Evolutionary conservation across 1,140 invertebrate genomes (phyloP), one percentile per base, ranked within the genome.

Genomic region (Drosophila carrolli): DNA sequence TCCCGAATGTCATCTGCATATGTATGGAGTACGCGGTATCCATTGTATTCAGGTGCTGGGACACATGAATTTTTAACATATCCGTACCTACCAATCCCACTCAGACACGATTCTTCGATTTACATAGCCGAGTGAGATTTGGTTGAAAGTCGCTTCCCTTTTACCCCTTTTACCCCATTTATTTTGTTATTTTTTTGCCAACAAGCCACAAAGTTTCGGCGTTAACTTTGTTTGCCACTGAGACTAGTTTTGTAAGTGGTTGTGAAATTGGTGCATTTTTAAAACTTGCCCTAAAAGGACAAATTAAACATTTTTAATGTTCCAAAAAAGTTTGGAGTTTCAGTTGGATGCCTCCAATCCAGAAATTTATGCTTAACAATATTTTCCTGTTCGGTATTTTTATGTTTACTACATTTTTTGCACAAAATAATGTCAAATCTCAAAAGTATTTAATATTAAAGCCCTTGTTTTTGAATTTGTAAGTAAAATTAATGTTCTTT

Each of bases 91-190:
- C 55, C 16, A 19, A 48, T 38, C 46, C 51, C 44, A 23, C 14
- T 23, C 70, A 61, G 63, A 83, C 79, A 89, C 68, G 60, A 61
- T 66, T 89, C 53, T 80, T 89, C 84, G 84, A 88, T 88, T 88
- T 89, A 57, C 84, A 88, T 80, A 55, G 76, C n/a, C 79, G 72
- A 83, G 65, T 76, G 61, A 29, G 59, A 50, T 35, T 40, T 61
- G 72, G 32, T 54, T 43, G 55, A 38, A 59, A 50, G 62, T 75
- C 38, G 37, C 10, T 55, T 35, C 8, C 38, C 38, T 44, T 51
- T 50, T 10, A 19, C n/a, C 8, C 38, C 38, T 44, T 51, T 50
- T 10, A 19, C n/a, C 53, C 44, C 43, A 40, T 6, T 38, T 44
- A 16, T 53, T 35, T 59, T 57, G 23, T 8, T 13, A 1, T 16